Base-by-base conservation (phyloP, 2,888 invertebrate genomes). In the Watsonalla cultraria region DNA sequence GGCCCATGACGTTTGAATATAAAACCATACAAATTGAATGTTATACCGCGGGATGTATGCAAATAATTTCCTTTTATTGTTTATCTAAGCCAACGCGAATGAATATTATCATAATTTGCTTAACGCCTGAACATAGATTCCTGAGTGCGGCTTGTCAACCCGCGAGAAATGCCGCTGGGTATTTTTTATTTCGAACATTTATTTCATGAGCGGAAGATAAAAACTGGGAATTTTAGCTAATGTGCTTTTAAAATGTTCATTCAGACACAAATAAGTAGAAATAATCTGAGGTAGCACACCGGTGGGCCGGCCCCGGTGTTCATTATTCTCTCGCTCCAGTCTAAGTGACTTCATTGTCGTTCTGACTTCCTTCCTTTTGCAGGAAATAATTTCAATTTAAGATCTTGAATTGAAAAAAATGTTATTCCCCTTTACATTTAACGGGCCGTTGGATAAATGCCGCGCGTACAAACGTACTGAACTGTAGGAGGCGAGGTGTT, bases 321-420 rank as follows among this genome's bases (percentile, higher is more conserved):
- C 86, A 83, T 86, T 86, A 85, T 84, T 86, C 86, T 83, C 80
- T 76, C 73, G 66, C 76, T 78, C 71, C 70, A 63, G 69, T 76
- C 75, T 80, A 81, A 85, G 79, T 82, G 81, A 83, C 81, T 84
- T 80, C 81, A 81, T 82, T 81, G 80, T 78, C 82, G 77, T 80
- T 77, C 74, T 77, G 78, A 80, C 82, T 86, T 87, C 84, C 86
- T 84, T 84, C 82, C 82, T 68, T 66, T 64, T 61, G 61, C 74
- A 72, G 73, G 76, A 80, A 81, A 85, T 80, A 78, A 85, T 84
- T 84, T 81, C 76, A 80, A 79, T 82, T 81, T 80, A 74, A 70
- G 72, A 64, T 70, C 71, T 72, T 76, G n/a, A n/a, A 78, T 78
- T 78, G 74, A 77, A 74, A 78, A 42, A 74, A 77, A 79, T 75